phyloP scores from a whole-genome alignment of 2,113 vertebrate genomes.

The Sarotherodon lohbergeri region DNA sequence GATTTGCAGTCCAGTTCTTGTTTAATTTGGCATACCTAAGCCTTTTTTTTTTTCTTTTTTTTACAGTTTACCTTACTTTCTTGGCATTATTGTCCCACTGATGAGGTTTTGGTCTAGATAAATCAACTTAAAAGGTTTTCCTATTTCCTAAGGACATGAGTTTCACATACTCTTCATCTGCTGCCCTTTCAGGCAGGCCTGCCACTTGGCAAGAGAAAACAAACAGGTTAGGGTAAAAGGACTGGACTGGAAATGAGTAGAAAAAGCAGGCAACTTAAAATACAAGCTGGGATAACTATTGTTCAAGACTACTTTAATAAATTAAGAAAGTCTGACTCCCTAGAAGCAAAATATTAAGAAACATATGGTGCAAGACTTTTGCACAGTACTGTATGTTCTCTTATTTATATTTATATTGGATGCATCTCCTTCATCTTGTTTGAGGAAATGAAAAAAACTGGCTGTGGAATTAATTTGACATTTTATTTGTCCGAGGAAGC shows the following conservation, averaged over 20 bases:
- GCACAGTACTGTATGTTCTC: not conserved
- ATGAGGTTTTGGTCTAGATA: not conserved
- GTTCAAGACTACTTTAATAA: not conserved
- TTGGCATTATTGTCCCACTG: not conserved
- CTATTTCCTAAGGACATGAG: not conserved
- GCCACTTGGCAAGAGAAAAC: not conserved
- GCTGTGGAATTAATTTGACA: not conserved
- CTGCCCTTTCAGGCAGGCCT: not conserved
- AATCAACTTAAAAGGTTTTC: not conserved
- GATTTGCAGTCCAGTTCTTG: not conserved
- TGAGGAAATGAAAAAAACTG: not conserved
- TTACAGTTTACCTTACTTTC: not conserved
- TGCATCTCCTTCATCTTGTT: not conserved
- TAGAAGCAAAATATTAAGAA: not conserved
- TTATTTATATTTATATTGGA: conserved; percentile 3
- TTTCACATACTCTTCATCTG: not conserved
- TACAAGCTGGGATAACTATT: not conserved
- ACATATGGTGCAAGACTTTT: not conserved
- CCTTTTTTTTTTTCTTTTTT: accelerated
- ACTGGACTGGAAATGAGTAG: not conserved
- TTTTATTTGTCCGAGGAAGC: not conserved
- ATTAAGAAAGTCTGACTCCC: not conserved
- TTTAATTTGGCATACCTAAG: not conserved
- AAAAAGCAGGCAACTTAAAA: not conserved
- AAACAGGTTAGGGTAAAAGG: not conserved